phyloP scores from a whole-genome alignment of 2,113 vertebrate genomes.

The Daboia siamensis region DNA sequence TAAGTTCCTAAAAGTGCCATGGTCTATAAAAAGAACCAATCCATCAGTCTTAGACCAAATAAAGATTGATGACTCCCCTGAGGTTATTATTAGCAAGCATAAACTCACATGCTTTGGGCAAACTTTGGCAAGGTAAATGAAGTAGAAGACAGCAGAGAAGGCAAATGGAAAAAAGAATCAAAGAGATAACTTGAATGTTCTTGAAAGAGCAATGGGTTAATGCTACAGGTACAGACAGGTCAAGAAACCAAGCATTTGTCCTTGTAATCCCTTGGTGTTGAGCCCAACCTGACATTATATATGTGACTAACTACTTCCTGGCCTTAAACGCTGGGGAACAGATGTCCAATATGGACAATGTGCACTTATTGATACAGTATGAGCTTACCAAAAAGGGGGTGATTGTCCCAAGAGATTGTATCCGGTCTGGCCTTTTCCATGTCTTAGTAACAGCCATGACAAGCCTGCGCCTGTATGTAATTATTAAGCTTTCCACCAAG shows the following conservation, averaged over 20 bases:
- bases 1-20: not conserved
- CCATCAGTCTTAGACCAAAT: not conserved
- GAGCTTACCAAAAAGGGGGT: not conserved
- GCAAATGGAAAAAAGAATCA: not conserved
- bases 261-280: not conserved
- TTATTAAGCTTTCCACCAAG: slow-evolving; percentile 9
- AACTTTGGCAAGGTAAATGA: not conserved
- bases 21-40: not conserved
- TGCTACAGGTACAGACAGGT: not conserved
- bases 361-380: not conserved
- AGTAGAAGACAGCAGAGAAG: not conserved
- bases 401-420: slow-evolving; percentile 9
- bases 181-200: not conserved
- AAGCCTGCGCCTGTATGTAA: slow-evolving; percentile 12
- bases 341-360: not conserved
- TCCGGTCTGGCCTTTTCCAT: slow-evolving; percentile 13
- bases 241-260: not conserved
- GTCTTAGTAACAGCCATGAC: not conserved
- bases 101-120: not conserved
- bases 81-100: not conserved
- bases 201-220: not conserved
- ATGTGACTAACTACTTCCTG: not conserved
- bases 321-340: not conserved
- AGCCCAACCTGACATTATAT: not conserved
- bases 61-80: not conserved